A percentile compares a stretch with the other conserved stretches of the same genome.
Evolutionary conservation across 2,797 vertebrate species (phyloP).

Genomic region (Tokudaia muenninki): DNA sequence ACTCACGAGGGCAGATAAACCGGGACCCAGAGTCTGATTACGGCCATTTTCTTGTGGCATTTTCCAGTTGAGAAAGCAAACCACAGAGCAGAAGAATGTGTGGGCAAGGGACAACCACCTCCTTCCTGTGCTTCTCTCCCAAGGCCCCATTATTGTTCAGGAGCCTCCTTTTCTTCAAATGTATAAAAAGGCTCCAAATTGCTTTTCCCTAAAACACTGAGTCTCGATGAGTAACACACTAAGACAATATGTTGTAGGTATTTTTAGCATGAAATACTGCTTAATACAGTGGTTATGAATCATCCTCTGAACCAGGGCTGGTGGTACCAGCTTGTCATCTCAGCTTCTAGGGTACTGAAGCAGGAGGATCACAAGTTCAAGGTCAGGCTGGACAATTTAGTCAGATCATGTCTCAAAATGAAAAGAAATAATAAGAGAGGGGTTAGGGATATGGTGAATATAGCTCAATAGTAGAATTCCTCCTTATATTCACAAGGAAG

Average conservation of each 20-base stretch:
- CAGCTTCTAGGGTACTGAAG: background rate
- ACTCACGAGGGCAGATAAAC: background rate
- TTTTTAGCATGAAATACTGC: constrained; percentile 18
- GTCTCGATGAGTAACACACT: constrained; percentile 20
- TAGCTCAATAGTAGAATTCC: background rate
- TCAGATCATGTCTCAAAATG: background rate
- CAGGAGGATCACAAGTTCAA: background rate
- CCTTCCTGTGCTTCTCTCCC: background rate
- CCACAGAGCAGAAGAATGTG: constrained; percentile 29
- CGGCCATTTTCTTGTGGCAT: constrained; percentile 6
- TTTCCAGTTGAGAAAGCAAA: constrained; percentile 54
- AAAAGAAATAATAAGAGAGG: background rate
- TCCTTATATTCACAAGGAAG: background rate
- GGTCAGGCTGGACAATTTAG: background rate
- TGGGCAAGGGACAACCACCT: background rate
- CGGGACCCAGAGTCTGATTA: background rate
- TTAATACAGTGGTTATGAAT: background rate
- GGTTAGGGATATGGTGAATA: background rate
- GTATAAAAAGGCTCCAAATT: background rate
- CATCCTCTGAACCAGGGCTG: background rate
- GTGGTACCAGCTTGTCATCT: background rate
- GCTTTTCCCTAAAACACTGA: background rate
- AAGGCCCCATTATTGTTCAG: background rate
- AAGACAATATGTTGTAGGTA: constrained; percentile 9
- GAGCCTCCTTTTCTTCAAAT: constrained; percentile 47